Conservation (phyloP, 2,113 vertebrate genomes). For the Charadrius vociferus region DNA sequence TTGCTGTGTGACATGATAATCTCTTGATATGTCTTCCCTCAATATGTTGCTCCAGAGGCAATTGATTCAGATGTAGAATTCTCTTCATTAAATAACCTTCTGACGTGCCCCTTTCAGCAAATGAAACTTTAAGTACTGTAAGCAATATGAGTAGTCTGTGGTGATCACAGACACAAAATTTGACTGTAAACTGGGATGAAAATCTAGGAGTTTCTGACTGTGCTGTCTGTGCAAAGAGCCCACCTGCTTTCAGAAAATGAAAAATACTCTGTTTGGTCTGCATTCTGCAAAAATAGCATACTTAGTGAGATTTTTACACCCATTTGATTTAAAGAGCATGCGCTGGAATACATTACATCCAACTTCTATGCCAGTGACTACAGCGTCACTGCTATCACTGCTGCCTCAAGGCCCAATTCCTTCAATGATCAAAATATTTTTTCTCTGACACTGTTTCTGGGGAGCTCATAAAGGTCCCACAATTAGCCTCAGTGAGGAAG, state of each 20-base stretch:
- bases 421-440: not conserved
- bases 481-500: not conserved
- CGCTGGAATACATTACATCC: not conserved
- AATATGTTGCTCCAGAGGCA: not conserved
- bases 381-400: not conserved
- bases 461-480: not conserved
- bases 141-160: not conserved
- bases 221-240: not conserved
- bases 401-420: not conserved
- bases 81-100: not conserved
- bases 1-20: accelerated
- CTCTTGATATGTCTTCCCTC: not conserved
- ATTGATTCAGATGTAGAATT: not conserved
- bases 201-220: not conserved
- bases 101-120: not conserved
- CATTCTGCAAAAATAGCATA: not conserved
- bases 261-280: not conserved
- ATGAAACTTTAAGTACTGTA: not conserved
- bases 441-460: not conserved
- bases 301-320: not conserved
- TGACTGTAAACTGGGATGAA: not conserved
- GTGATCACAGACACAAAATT: not conserved
- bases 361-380: not conserved
- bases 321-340: not conserved
- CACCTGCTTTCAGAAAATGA: not conserved